Percentiles rank a stretch among this genome's conserved stretches.
These are phyloP conservation scores for Pomacea canaliculata DNA, from an alignment of 2,888 invertebrate species.

Conservation along the genomic window DNA sequence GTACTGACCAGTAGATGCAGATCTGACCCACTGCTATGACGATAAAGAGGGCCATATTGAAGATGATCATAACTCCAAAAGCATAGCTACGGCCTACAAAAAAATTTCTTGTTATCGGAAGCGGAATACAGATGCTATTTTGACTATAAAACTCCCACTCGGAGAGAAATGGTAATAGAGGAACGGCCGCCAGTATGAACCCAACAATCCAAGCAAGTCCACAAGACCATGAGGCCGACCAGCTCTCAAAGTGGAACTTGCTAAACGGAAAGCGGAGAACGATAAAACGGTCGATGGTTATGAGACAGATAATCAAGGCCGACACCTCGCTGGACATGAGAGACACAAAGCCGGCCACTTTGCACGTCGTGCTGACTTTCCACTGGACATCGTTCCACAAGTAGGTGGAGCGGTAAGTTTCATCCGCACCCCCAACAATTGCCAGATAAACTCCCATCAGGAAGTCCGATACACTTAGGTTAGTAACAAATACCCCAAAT, in stretches of 20 bases:
- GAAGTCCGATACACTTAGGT: conserved; percentile 28
- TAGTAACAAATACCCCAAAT: conserved; percentile 22
- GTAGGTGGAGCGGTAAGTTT: conserved; percentile 41
- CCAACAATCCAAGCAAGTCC: conserved; percentile 52
- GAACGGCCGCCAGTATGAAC: conserved; percentile 53
- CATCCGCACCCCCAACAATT: conserved; percentile 43
- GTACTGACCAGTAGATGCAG: conserved; percentile 58
- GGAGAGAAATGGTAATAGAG: conserved; percentile 46
- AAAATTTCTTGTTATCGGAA: conserved; percentile 62
- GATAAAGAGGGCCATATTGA: conserved; percentile 61
- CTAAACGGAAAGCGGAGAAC: conserved; percentile 75
- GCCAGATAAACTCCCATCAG: conserved; percentile 45
- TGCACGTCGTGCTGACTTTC: conserved; percentile 42
- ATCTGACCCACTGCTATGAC: conserved; percentile 60
- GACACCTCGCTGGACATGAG: conserved; percentile 75
- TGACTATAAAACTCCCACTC: conserved; percentile 53
- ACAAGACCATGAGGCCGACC: conserved; percentile 43
- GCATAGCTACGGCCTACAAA: conserved; percentile 66
- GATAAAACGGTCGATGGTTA: conserved; percentile 77
- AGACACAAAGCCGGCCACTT: conserved; percentile 44
- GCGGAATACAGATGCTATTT: conserved; percentile 63
- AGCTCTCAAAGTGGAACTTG: conserved; percentile 41
- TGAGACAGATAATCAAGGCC: conserved; percentile 75
- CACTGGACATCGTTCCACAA: conserved; percentile 44
- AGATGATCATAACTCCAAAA: conserved; percentile 59